A percentile compares a stretch with the other conserved stretches of the same genome.
Conservation (phyloP, 2,113 vertebrate genomes). For the Chionis minor region DNA sequence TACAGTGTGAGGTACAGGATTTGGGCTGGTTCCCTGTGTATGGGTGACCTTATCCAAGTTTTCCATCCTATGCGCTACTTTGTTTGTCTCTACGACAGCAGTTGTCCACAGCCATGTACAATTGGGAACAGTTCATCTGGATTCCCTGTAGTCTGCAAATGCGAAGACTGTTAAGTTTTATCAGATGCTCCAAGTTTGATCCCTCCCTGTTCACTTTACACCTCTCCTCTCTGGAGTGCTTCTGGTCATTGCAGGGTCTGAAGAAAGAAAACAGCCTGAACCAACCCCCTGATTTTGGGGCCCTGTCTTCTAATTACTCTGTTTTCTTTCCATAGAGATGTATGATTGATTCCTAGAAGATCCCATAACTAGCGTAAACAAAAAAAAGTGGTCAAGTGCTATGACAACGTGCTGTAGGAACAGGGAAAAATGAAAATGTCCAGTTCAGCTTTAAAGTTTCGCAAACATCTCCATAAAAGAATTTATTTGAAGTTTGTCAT, state of each 20-base stretch:
- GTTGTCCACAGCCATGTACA: background rate
- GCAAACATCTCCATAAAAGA: background rate
- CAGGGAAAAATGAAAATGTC: background rate
- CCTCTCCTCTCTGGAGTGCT: background rate
- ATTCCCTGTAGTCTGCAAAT: background rate
- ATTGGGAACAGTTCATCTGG: background rate
- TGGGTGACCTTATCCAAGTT: background rate
- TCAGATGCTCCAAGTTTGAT: background rate
- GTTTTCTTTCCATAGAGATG: background rate
- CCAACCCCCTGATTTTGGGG: background rate
- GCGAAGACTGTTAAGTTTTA: background rate
- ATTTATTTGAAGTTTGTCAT: background rate
- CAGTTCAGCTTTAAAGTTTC: background rate
- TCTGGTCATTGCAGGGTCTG: background rate
- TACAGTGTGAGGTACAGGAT: background rate
- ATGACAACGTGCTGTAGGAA: background rate
- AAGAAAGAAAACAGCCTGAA: background rate
- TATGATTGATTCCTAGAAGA: background rate
- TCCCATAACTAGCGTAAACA: background rate
- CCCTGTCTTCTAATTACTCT: background rate
- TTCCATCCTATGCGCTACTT: background rate
- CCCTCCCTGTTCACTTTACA: background rate
- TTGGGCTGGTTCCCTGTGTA: background rate
- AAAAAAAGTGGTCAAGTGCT: background rate
- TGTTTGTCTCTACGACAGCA: background rate